Evolutionary conservation across 64 coral and sea anemone genomes (phyloP).

Genomic region (Pocillopora verrucosa): DNA sequence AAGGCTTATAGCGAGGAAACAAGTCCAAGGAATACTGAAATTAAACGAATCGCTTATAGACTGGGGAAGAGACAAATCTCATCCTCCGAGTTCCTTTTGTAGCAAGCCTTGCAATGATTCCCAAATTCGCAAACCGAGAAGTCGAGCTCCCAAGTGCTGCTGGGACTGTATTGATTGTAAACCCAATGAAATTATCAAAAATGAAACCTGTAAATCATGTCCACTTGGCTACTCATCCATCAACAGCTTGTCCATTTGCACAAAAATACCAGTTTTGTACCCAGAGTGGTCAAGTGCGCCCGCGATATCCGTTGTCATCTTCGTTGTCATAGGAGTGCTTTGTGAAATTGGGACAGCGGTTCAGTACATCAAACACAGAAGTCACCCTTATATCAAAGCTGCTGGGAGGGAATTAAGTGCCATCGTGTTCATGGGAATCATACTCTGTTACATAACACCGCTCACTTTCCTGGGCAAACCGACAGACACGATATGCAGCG

Average conservation of each 20-base stretch:
- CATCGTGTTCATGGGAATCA: slow-evolving; percentile 63
- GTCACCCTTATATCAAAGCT: slow-evolving; percentile 78
- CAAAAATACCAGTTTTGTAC: slow-evolving; percentile 62
- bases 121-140: slow-evolving; percentile 29
- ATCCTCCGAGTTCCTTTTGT: slow-evolving; percentile 66
- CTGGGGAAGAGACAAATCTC: slow-evolving; percentile 62
- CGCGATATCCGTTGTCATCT: slow-evolving; percentile 21
- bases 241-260: slow-evolving; percentile 41
- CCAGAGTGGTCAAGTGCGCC: slow-evolving; percentile 33
- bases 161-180: slow-evolving; percentile 77
- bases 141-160: slow-evolving; percentile 67
- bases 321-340: slow-evolving; percentile 53
- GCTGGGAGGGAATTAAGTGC: slow-evolving; percentile 74
- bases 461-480: slow-evolving; percentile 66
- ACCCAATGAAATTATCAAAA: slow-evolving; percentile 48
- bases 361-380: slow-evolving; percentile 67
- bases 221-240: slow-evolving; percentile 42
- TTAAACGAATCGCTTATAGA: slow-evolving; percentile 40
- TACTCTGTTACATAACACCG: slow-evolving; percentile 50
- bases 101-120: slow-evolving; percentile 56
- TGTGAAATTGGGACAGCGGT: slow-evolving; percentile 31
- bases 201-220: slow-evolving; percentile 74
- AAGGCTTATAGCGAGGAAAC: background rate
- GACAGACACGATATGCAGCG: slow-evolving; percentile 34
- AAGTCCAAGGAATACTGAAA: slow-evolving; percentile 14